phyloP scores from a whole-genome alignment of 2,888 invertebrate genomes.

The Megamerina dolium region DNA sequence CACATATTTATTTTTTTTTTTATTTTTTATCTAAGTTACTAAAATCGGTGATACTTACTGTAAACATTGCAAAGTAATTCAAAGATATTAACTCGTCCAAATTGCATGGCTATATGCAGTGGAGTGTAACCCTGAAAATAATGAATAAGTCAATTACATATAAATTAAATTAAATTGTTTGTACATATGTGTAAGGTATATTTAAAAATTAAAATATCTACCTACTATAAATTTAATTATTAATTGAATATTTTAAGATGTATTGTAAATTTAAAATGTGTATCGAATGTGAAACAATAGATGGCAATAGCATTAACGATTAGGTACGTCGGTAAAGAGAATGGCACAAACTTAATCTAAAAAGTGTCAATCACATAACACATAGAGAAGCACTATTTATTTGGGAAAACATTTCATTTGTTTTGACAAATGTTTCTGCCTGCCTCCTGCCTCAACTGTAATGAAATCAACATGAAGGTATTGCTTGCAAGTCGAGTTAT shows the following conservation, averaged over 20 bases:
- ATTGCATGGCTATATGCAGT: conserved; percentile 86
- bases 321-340: too few species aligned
- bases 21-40: background rate
- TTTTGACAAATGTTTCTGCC: conserved; percentile 26
- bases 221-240: too few species aligned
- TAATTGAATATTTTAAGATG: too few species aligned
- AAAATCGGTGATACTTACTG: conserved; percentile 59
- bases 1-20: background rate
- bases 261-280: conserved; percentile 16
- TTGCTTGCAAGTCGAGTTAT: too few species aligned
- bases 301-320: too few species aligned
- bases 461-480: too few species aligned
- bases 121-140: conserved; percentile 84
- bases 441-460: too few species aligned
- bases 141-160: conserved; percentile 1
- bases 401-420: conserved; percentile 37
- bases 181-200: background rate
- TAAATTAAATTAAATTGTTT: conserved; percentile 9
- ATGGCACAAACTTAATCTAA: too few species aligned
- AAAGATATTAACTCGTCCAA: conserved; percentile 80
- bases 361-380: conserved; percentile 35
- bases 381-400: too few species aligned
- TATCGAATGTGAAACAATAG: conserved; percentile 22
- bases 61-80: conserved; percentile 84
- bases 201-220: conserved; percentile 9